phyloP scores from a whole-genome alignment of 2,797 vertebrate genomes.

The Pogonophryne albipinna region DNA sequence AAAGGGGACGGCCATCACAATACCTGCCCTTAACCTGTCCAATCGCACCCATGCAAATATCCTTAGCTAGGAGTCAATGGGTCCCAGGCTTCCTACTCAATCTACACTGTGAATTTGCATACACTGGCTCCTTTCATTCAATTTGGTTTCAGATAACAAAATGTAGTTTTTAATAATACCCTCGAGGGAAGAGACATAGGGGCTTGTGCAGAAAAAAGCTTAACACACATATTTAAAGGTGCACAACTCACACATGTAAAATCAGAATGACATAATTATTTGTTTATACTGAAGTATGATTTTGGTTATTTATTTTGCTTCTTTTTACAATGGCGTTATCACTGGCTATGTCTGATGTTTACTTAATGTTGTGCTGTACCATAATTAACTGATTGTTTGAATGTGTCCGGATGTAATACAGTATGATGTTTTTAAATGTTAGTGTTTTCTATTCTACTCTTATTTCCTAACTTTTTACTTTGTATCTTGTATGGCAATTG shows the following conservation, averaged over 20 bases:
- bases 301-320: background rate
- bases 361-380: background rate
- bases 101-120: constrained; percentile 78
- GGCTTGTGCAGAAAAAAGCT: constrained; percentile 5
- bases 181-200: constrained; percentile 67
- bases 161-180: constrained; percentile 71
- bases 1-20: constrained; percentile 77
- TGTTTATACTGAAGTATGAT: background rate
- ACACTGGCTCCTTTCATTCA: constrained; percentile 68
- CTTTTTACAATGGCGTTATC: background rate
- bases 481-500: constrained; percentile 17
- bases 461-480: constrained; percentile 2
- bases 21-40: constrained; percentile 76
- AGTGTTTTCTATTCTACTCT: background rate
- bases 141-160: constrained; percentile 81
- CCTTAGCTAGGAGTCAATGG: constrained; percentile 69
- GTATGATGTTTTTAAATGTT: no score
- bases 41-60: constrained; percentile 83
- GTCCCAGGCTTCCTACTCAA: constrained; percentile 65
- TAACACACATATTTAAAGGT: background rate
- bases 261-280: background rate
- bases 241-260: constrained; percentile 9
- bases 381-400: no score
- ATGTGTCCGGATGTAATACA: no score
- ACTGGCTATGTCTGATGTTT: background rate